Evolutionary conservation across 2,113 vertebrate genomes (phyloP).

Genomic region (Rhadina sibilatrix): DNA sequence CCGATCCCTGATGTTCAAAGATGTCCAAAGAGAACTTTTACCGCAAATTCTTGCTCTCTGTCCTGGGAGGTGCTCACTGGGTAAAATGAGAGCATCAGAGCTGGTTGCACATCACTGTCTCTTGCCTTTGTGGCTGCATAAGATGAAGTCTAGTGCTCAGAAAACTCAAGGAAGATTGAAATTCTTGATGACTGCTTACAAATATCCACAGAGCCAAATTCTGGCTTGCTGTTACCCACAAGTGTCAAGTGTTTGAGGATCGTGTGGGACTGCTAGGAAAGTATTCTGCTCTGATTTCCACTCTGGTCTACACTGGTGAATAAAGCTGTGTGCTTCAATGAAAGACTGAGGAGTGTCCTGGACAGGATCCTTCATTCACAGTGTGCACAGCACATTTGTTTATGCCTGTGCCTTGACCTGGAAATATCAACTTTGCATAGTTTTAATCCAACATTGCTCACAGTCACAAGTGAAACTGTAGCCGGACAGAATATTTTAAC

Average conservation of each 20-base stretch:
- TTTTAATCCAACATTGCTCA: background rate
- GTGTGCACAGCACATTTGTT: background rate
- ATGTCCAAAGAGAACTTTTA: background rate
- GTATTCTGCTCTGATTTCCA: background rate
- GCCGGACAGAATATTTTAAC: background rate
- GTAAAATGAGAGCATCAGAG: background rate
- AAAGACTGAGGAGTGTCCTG: background rate
- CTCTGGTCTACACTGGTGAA: background rate
- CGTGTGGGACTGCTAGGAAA: rapidly evolving
- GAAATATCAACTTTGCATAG: background rate
- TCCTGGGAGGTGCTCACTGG: background rate
- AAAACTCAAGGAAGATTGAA: background rate
- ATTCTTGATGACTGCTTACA: background rate
- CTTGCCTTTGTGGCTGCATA: background rate
- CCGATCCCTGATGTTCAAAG: background rate
- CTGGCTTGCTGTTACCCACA: background rate
- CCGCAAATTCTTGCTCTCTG: background rate
- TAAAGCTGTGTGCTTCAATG: background rate
- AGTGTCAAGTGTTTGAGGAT: background rate
- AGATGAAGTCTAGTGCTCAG: background rate
- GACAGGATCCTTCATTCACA: background rate
- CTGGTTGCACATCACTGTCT: background rate
- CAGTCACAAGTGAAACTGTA: background rate
- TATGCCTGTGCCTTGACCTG: background rate
- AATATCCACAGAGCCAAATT: background rate